A percentile compares a stretch with the other conserved stretches of the same genome.
phyloP scores from a whole-genome alignment of 1,140 invertebrate genomes.

The Drosophila ohnishii region DNA sequence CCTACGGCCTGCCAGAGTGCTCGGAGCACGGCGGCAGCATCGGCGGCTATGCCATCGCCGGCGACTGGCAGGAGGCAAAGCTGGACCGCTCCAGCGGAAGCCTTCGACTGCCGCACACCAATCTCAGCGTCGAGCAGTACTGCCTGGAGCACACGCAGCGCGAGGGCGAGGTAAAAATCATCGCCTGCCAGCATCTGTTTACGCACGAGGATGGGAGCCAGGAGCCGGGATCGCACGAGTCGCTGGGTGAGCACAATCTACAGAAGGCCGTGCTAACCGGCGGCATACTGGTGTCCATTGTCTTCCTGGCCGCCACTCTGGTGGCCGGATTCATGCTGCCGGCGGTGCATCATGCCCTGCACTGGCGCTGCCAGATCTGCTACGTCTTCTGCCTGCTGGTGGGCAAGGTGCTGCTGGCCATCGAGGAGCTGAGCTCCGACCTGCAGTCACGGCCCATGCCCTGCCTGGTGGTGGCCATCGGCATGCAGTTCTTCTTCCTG shows the following conservation, averaged over 20 bases:
- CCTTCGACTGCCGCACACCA: conserved; percentile 55
- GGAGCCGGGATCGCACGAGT: conserved; percentile 12
- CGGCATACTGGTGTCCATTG: conserved; percentile 89
- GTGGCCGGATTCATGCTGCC: conserved; percentile 90
- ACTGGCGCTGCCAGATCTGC: conserved; percentile 93
- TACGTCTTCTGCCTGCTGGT: conserved; percentile 91
- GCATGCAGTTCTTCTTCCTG: conserved; percentile 96
- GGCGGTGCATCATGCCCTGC: conserved; percentile 91
- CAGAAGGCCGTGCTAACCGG: conserved; percentile 88
- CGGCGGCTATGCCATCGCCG: conserved; percentile 84
- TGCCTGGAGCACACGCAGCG: conserved; percentile 76
- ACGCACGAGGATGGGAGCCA: conserved; percentile 19
- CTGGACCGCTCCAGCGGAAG: conserved; percentile 49
- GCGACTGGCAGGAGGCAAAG: conserved; percentile 81
- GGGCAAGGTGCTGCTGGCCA: conserved; percentile 90
- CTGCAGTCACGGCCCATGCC: conserved; percentile 86
- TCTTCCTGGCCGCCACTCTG: conserved; percentile 90
- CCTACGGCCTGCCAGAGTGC: conserved; percentile 84
- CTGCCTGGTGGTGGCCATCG: conserved; percentile 88
- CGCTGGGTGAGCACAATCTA: conserved; percentile 77
- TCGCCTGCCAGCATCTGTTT: conserved; percentile 86
- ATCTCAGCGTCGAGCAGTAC: conserved; percentile 56
- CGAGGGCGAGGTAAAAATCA: conserved; percentile 84
- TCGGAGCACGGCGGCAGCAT: neutral
- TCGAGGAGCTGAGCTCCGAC: conserved; percentile 74